Base-by-base conservation (phyloP, 2,888 invertebrate species). In the Phorcus lineatus region DNA sequence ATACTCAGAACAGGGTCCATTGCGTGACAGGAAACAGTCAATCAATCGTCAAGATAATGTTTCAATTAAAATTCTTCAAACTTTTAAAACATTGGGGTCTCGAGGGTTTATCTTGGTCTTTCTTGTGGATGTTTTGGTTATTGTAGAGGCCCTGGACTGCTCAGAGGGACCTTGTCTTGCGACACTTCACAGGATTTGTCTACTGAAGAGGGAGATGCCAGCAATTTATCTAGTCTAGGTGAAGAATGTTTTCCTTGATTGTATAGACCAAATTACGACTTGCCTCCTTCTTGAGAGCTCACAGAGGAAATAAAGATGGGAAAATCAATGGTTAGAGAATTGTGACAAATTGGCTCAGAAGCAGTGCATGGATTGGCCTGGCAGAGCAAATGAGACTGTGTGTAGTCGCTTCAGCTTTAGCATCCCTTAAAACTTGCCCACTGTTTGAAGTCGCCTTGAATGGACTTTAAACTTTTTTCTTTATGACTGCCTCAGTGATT, bases 271-370 rank as follows among this genome's bases (percentile, higher is more conserved):
- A 76, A 76, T 76, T 76, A 55, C 53, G 53, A 55, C 76, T 28
- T 54, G 17, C 31, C 76, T 40, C n/a, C 76, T 76, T 55, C 31
- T 24, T 28, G 76, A 76, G 40, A 55, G 28, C n/a, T 28, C 16
- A 28, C 76, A 76, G 55, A 76, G 76, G 76, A 76, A 76, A 76
- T 76, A 76, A 76, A 76, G 76, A 76, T 76, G 55, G 55, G 55
- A 76, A 70, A 76, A 76, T 76, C 76, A 76, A 76, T 76, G 76
- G 24, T 54, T 54, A 55, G 76, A 54, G 76, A 76, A 76, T 76
- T 76, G 76, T 76, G 76, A 31, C 76, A 76, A 76, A 76, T 76
- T 55, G 76, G 55, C 76, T 22, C 76, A 55, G 76, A 31, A 76
- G 24, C 31, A 17, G 22, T n/a, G 13, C 54, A 53, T 55, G 55